phyloP scores from a whole-genome alignment of 2,113 vertebrate species.

The Phylloscopus trochiloides region DNA sequence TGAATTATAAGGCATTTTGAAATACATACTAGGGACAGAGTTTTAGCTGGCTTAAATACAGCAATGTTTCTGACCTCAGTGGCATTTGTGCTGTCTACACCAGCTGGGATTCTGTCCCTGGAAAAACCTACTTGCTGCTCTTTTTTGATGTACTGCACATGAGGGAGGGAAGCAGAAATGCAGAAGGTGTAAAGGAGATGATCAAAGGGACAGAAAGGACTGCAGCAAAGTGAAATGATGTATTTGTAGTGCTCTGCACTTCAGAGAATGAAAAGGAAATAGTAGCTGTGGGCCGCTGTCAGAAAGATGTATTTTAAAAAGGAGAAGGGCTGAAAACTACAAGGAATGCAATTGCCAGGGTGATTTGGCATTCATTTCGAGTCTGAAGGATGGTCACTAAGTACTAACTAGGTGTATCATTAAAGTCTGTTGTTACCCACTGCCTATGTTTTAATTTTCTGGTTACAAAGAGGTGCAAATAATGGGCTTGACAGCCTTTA shows the following conservation, averaged over 20 bases:
- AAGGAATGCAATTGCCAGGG: not conserved
- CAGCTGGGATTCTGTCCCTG: not conserved
- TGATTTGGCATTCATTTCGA: not conserved
- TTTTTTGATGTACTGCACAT: not conserved
- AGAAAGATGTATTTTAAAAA: slow-evolving; percentile 29
- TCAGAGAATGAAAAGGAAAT: slow-evolving; percentile 7
- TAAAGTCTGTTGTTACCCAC: not conserved
- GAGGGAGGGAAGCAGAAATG: not conserved
- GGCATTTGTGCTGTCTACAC: not conserved
- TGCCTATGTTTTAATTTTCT: not conserved
- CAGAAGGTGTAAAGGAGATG: slow-evolving; percentile 19
- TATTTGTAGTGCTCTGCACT: slow-evolving; percentile 36
- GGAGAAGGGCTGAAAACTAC: not conserved
- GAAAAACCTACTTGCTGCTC: not conserved
- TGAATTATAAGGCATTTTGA: not conserved
- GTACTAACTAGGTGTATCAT: not conserved
- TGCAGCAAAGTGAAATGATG: slow-evolving; percentile 38
- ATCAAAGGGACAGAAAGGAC: slow-evolving; percentile 32
- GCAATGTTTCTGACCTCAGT: not conserved
- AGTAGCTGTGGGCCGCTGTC: not conserved
- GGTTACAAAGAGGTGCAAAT: not conserved
- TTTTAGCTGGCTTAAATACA: not conserved
- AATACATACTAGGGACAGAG: not conserved
- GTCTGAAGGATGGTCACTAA: not conserved
- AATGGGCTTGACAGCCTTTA: not conserved